Base-by-base conservation (phyloP, 2,888 invertebrate species). In the Loripinus fragilis region DNA sequence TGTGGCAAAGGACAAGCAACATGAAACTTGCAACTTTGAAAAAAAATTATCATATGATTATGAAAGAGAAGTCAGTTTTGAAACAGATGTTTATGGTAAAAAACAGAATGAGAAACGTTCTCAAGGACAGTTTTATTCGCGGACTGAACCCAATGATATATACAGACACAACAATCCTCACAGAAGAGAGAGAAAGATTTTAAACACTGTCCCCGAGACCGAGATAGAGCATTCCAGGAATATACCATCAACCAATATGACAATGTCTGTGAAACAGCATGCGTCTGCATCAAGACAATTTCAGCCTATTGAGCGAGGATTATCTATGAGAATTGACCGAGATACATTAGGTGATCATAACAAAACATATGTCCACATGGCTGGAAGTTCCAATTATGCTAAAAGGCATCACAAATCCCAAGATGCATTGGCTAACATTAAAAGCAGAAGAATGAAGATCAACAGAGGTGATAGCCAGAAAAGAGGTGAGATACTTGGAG, bases 41-140 rank as follows among this genome's bases (percentile, higher is more conserved):
- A 25, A 52, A 17, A 23, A 15, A 8, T 52, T 25, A 25, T 52
- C 5, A 23, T 20, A n/a, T 25, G 25, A 7, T 25, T 10, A 60
- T 20, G 60, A 33, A 28, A 60, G 20, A 60, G 23, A 60, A 60
- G 7, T 60, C 10, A 60, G 60, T 33, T 60, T 60, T 60, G 60
- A 60, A 33, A 17, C 1, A 3, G 60, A 60, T 30, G 15, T 3
- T 60, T 5, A 3, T 5, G 17, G 23, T 10, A 15, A 33, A 5
- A 15, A 2, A 33, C 33, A 60, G 3, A 55, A 5, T 28, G n/a
- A n/a, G n/a, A 38, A 12, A 38, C 30, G 10, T 33, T 12, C 33
- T 1, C 17, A 33, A 28, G 60, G n/a, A 2, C 17, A 20, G 30
- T 8, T 8, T 5, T n/a, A 30, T 60, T 23, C 17, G 5, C 30